phyloP scores from a whole-genome alignment of 2,888 invertebrate species.

The Elysia crispata region DNA sequence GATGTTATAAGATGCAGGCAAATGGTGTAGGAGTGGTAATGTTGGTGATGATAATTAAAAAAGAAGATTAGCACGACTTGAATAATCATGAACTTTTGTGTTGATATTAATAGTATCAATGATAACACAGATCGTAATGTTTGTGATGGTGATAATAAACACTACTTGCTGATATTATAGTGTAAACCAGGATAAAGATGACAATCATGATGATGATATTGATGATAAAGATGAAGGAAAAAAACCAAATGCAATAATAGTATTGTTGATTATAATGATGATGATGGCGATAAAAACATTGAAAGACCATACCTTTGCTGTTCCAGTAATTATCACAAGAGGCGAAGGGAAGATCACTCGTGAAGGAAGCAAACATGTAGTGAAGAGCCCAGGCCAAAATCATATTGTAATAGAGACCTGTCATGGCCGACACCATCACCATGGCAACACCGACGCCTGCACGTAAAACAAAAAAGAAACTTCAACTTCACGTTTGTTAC shows the following conservation, averaged over 20 bases:
- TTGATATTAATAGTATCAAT: slow-evolving; percentile 38
- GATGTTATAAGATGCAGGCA: too few relatives aligned
- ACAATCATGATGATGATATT: too few relatives aligned
- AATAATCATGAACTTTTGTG: slow-evolving; percentile 29
- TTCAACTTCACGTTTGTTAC: too few relatives aligned
- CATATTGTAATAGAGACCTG: slow-evolving; percentile 74
- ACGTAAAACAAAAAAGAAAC: too few relatives aligned
- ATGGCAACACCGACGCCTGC: slow-evolving; percentile 60
- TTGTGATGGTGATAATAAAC: slow-evolving; percentile 36
- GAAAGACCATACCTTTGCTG: slow-evolving; percentile 58
- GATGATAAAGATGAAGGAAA: too few relatives aligned
- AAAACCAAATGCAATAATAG: too few relatives aligned
- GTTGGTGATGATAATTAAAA: neutral
- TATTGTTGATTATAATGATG: neutral
- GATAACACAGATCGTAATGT: slow-evolving; percentile 42
- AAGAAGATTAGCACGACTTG: neutral
- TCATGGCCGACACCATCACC: slow-evolving; percentile 70
- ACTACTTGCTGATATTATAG: neutral
- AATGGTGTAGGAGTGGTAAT: neutral
- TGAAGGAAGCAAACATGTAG: slow-evolving; percentile 73
- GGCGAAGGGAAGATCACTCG: slow-evolving; percentile 69
- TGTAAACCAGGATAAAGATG: too few relatives aligned
- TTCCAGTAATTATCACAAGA: slow-evolving; percentile 68
- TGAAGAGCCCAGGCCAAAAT: slow-evolving; percentile 73
- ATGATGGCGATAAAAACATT: neutral